Evolutionary conservation across 2,797 vertebrate genomes (phyloP), one percentile per base, ranked within the genome.

Genomic region (Crocodylus rhombifer): DNA sequence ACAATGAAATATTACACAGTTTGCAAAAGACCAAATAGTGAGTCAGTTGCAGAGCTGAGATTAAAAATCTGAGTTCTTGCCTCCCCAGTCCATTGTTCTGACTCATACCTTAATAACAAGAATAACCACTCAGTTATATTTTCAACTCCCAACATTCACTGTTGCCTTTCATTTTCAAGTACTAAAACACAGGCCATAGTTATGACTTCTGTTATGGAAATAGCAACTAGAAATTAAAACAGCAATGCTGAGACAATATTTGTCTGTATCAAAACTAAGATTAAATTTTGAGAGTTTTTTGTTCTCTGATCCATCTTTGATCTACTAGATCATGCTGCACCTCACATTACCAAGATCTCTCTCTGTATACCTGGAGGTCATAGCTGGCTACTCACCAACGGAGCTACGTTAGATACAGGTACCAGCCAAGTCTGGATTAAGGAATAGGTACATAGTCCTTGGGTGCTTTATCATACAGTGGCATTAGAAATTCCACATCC

Each of bases 21-120:
- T 75, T 90, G 82, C 80, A 87, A 93, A 91, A 92, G 86, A 89
- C 88, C 86, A 95, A 33, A 51, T 82, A 79, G 92, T 95, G 93
- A 96, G 79, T 95, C 91, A 93, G 26, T 12, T 79, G 65, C 86
- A 91, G 86, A 26, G 21, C 74, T 81, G 3, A 65, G 77, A 82
- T 36, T 30, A 78, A 91, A 95, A 93, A 84, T 94, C 77, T 6
- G 57, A 87, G 90, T 88, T 91, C 91, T 91, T 57, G 73, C 80
- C 88, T 95, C 60, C 84, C 84, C 1, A 3, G 36, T 85, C 90
- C 9, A 42, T 85, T 63, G 71, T 90, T 93, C 82, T 92, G 90
- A 95, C 91, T 92, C 86, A 91, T 77, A 77, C 83, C 81, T 91
- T 80, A 61, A 42, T 42, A 42, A 42, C 42, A 42, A 42, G 42